These are phyloP conservation scores for Lepidurus arcticus DNA, from an alignment of 1,140 invertebrate species.

Conservation along the genomic window DNA sequence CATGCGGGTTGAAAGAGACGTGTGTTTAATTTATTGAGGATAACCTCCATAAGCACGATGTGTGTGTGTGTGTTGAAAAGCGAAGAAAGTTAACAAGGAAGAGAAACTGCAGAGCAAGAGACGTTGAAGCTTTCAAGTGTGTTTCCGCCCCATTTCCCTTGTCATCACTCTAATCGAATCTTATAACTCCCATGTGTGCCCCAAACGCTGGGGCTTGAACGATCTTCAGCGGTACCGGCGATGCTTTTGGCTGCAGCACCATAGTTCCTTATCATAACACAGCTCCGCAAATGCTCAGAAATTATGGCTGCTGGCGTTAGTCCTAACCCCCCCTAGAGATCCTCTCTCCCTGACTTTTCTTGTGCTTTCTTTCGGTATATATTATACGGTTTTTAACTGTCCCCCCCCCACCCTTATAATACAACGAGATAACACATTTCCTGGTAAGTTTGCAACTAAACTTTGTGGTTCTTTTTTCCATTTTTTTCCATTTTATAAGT, in stretches of 20 bases:
- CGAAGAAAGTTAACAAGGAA: neutral
- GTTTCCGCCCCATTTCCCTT: conserved; percentile 18
- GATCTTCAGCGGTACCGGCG: neutral
- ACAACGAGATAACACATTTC: neutral
- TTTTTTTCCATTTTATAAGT: too few relatives aligned
- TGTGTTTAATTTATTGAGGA: neutral
- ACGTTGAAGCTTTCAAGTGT: neutral
- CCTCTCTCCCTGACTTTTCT: neutral
- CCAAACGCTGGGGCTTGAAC: conserved; percentile 2
- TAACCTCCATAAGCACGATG: neutral
- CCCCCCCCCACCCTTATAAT: neutral
- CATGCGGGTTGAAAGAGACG: neutral
- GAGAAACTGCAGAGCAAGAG: neutral
- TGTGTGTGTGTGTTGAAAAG: neutral
- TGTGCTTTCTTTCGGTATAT: neutral
- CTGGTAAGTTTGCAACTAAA: too few relatives aligned
- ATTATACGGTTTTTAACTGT: neutral
- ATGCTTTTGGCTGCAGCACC: conserved; percentile 6
- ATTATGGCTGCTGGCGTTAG: conserved; percentile 1
- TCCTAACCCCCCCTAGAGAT: neutral
- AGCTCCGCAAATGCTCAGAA: neutral
- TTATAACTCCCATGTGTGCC: conserved; percentile 7
- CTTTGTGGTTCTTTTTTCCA: too few relatives aligned
- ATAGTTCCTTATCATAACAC: conserved; percentile 9
- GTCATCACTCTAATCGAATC: conserved; percentile 19